These are phyloP conservation scores for Strigamia crassipes DNA, from an alignment of 2,888 invertebrate genomes.

Conservation along the genomic window DNA sequence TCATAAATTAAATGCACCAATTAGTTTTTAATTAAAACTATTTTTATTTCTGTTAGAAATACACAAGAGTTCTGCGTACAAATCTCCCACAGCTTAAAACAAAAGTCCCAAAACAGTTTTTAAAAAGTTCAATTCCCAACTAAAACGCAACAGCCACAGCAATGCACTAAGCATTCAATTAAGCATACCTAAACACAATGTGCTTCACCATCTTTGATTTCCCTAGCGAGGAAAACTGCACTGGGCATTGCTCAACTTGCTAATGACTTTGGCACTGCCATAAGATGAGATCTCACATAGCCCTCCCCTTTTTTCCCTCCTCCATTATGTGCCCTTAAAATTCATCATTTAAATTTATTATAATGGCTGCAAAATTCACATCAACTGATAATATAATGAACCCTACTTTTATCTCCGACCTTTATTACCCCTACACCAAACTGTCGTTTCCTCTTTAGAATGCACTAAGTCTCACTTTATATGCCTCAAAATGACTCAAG, in stretches of 20 bases:
- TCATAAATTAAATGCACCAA: no score
- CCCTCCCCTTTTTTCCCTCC: neutral
- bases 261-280: slow-evolving; percentile 18
- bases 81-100: neutral
- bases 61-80: no score
- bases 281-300: neutral
- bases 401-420: slow-evolving; percentile 28
- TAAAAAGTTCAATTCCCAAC: neutral
- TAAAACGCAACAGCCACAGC: neutral
- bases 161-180: slow-evolving; percentile 8
- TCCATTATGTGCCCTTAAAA: slow-evolving; percentile 5
- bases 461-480: slow-evolving; percentile 12
- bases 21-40: no score
- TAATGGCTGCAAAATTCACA: slow-evolving; percentile 27
- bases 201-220: slow-evolving; percentile 29
- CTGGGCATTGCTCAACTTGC: slow-evolving; percentile 35
- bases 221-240: neutral
- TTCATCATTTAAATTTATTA: slow-evolving; percentile 42
- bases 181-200: slow-evolving; percentile 2
- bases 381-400: slow-evolving; percentile 42
- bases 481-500: neutral
- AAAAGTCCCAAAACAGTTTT: neutral
- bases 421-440: neutral
- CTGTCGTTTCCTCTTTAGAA: slow-evolving; percentile 5
- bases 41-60: no score